A percentile compares a stretch with the other conserved stretches of the same genome.
These are phyloP conservation scores for Amblyteles armatorius DNA, from an alignment of 2,888 invertebrate genomes.

Conservation along the genomic window DNA sequence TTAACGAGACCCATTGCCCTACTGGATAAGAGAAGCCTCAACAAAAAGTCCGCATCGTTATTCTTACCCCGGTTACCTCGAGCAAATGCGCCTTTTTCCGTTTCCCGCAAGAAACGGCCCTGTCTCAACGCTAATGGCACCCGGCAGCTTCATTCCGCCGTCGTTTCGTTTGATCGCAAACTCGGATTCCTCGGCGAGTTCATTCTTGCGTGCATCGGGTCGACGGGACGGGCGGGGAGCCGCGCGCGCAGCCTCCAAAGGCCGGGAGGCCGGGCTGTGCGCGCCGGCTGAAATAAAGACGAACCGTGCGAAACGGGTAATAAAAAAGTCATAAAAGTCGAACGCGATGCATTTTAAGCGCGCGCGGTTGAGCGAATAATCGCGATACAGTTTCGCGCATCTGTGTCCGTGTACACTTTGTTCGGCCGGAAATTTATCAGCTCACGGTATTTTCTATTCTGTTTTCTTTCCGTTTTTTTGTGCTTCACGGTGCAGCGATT, in stretches of 20 bases:
- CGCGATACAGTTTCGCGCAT: slow-evolving; percentile 44
- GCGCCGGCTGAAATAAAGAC: slow-evolving; percentile 1
- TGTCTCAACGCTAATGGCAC: slow-evolving; percentile 13
- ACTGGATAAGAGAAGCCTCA: slow-evolving; percentile 23
- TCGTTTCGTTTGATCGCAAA: slow-evolving; percentile 13
- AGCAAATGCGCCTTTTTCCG: neutral
- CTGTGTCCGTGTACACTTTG: slow-evolving; percentile 9
- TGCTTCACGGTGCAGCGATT: neutral
- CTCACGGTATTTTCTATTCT: neutral
- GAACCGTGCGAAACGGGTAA: slow-evolving; percentile 28
- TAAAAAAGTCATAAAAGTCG: slow-evolving; percentile 39
- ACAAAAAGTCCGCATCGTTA: neutral
- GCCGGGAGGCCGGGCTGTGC: neutral
- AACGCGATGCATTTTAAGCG: slow-evolving; percentile 44
- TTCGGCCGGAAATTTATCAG: slow-evolving; percentile 33
- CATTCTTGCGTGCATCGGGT: neutral
- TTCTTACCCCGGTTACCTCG: neutral
- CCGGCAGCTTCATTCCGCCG: slow-evolving; percentile 24
- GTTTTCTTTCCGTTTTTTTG: neutral
- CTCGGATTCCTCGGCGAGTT: neutral
- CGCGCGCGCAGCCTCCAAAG: neutral
- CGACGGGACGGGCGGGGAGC: slow-evolving; percentile 11
- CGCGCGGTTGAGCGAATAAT: slow-evolving; percentile 55
- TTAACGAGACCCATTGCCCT: slow-evolving; percentile 64
- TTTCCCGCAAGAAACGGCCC: neutral